Evolutionary conservation across 2,888 invertebrate species (phyloP).

Genomic region (Odontomyia ornata): DNA sequence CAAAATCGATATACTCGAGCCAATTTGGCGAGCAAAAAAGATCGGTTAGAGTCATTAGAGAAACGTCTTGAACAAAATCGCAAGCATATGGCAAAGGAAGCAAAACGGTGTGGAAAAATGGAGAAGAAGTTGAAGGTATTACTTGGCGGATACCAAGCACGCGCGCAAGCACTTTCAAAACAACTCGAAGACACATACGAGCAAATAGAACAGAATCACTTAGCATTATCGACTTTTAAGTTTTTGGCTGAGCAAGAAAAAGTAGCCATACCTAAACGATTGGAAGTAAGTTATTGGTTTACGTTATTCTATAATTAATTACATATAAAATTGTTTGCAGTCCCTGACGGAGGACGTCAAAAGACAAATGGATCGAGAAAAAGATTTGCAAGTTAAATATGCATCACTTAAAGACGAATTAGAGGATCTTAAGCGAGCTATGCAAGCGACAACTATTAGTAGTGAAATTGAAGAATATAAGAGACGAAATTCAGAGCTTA

Average conservation of each 20-base stretch:
- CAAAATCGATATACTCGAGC: constrained; percentile 94
- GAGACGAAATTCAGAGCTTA: too few relatives aligned
- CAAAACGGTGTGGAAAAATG: constrained; percentile 95
- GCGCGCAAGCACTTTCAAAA: constrained; percentile 86
- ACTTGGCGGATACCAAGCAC: constrained; percentile 88
- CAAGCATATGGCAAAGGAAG: constrained; percentile 95
- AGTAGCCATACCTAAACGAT: constrained; percentile 87
- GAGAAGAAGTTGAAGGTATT: constrained; percentile 96
- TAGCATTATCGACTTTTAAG: constrained; percentile 91
- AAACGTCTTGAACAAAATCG: constrained; percentile 92
- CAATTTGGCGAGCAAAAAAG: constrained; percentile 94
- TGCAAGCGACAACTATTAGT: not conserved
- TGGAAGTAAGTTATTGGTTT: constrained; percentile 77
- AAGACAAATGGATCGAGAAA: constrained; percentile 91
- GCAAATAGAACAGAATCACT: constrained; percentile 87
- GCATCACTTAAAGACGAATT: constrained; percentile 76
- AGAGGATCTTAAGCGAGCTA: constrained; percentile 60
- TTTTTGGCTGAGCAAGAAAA: constrained; percentile 90
- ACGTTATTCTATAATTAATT: not conserved
- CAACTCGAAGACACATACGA: constrained; percentile 87
- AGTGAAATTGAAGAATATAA: not conserved
- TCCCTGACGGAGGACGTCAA: constrained; percentile 91
- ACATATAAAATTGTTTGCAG: constrained; percentile 64
- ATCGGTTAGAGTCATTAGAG: constrained; percentile 91
- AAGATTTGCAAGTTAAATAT: constrained; percentile 84